Evolutionary conservation across 1,140 invertebrate species (phyloP).

Genomic region (Cyclargus thomasi): DNA sequence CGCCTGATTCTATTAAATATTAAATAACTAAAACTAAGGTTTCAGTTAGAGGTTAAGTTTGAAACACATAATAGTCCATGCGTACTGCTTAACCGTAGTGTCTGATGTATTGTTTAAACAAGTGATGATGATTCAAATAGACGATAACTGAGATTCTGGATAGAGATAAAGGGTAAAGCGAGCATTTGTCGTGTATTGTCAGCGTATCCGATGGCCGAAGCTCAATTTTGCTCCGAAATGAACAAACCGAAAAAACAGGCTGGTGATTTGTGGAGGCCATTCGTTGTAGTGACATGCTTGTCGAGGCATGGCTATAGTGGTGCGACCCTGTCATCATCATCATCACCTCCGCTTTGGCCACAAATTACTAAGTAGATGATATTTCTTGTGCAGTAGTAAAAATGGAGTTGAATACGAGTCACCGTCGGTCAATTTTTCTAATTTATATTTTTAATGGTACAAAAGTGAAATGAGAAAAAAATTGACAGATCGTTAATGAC

Average conservation of each 20-base stretch:
- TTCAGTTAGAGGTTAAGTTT: too few relatives aligned
- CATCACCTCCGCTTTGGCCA: background rate
- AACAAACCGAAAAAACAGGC: conserved; percentile 63
- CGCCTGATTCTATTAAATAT: too few relatives aligned
- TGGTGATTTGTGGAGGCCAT: conserved; percentile 68
- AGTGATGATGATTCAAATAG: background rate
- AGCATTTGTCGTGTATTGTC: conserved; percentile 40
- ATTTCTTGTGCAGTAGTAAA: too few relatives aligned
- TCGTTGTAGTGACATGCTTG: conserved; percentile 67
- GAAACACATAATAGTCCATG: too few relatives aligned
- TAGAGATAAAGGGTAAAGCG: conserved; percentile 8
- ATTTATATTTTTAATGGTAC: too few relatives aligned
- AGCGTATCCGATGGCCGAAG: conserved; percentile 41
- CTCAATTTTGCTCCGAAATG: conserved; percentile 64
- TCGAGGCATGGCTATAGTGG: conserved; percentile 45
- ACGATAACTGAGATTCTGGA: background rate
- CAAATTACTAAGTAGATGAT: background rate
- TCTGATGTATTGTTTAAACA: too few relatives aligned
- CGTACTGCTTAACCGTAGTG: too few relatives aligned
- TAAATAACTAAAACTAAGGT: too few relatives aligned
- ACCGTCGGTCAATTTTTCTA: too few relatives aligned
- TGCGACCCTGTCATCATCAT: conserved; percentile 16
- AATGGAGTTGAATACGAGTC: too few relatives aligned
- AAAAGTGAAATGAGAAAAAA: too few relatives aligned
- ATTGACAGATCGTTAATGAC: too few relatives aligned